phyloP scores from a whole-genome alignment of 2,888 invertebrate species.

The Oscheius myriophilus region DNA sequence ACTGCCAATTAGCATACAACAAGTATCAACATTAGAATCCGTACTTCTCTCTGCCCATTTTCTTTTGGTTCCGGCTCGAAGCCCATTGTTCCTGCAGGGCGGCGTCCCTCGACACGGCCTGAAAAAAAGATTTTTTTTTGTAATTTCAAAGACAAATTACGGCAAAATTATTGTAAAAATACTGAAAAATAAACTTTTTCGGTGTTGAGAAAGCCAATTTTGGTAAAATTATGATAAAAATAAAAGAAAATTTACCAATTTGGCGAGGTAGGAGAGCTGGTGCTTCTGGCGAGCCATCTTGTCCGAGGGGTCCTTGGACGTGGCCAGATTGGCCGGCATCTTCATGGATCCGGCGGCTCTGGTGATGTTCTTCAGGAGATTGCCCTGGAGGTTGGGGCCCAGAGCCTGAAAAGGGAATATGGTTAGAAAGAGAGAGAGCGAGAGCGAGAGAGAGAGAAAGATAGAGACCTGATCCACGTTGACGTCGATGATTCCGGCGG shows the following conservation, averaged over 20 bases:
- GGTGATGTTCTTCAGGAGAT: constrained; percentile 59
- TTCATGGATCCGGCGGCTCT: constrained; percentile 46
- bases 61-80: constrained; percentile 58
- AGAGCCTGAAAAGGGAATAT: constrained; percentile 46
- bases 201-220: constrained; percentile 40
- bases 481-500: constrained; percentile 62
- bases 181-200: constrained; percentile 39
- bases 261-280: constrained; percentile 70
- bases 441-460: constrained; percentile 13
- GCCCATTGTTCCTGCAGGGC: constrained; percentile 69
- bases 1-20: too few relatives aligned
- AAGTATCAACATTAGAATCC: constrained; percentile 54
- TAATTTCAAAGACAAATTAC: too few relatives aligned
- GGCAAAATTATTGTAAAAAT: not conserved
- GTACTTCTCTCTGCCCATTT: constrained; percentile 62
- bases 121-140: constrained; percentile 7
- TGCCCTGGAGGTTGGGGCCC: constrained; percentile 64
- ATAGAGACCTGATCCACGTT: constrained; percentile 58
- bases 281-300: constrained; percentile 66
- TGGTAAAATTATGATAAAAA: not conserved
- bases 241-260: constrained; percentile 39
- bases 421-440: constrained; percentile 1
- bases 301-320: constrained; percentile 41
- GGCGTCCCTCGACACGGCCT: constrained; percentile 68
- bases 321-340: constrained; percentile 42